These are phyloP conservation scores for Thumatha senex DNA, from an alignment of 2,888 invertebrate species.

Conservation along the genomic window DNA sequence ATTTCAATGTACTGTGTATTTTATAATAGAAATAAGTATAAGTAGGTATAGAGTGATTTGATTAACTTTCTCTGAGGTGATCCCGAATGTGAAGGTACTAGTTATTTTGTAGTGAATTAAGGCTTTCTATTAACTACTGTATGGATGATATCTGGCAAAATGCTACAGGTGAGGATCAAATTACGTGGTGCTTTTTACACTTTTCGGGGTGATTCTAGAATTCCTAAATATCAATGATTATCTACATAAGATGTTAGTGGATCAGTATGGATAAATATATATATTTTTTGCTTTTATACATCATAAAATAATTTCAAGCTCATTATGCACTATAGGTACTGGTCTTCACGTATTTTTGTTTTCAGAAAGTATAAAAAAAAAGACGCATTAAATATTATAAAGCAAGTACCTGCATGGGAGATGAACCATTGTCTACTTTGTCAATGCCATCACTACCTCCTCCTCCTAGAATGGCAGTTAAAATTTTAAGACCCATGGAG, in stretches of 20 bases:
- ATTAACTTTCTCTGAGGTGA: slow-evolving; percentile 56
- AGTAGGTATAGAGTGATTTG: neutral
- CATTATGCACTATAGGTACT: slow-evolving; percentile 18
- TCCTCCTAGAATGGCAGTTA: slow-evolving; percentile 92
- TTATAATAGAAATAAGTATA: slow-evolving; percentile 1
- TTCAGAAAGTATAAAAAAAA: slow-evolving; percentile 21
- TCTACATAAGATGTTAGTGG: slow-evolving; percentile 76
- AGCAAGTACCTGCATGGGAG: slow-evolving; percentile 92
- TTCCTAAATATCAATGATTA: slow-evolving; percentile 51
- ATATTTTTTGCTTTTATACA: slow-evolving; percentile 44
- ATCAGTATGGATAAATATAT: slow-evolving; percentile 64
- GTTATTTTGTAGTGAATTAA: slow-evolving; percentile 68
- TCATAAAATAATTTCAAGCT: slow-evolving; percentile 35
- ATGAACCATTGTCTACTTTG: slow-evolving; percentile 94
- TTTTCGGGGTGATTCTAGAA: slow-evolving; percentile 54
- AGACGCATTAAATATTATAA: slow-evolving; percentile 9
- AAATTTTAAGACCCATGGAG: slow-evolving; percentile 92
- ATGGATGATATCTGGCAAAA: slow-evolving; percentile 55
- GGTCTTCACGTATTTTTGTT: slow-evolving; percentile 13
- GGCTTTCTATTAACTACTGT: slow-evolving; percentile 58
- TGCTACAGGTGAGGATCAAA: slow-evolving; percentile 68
- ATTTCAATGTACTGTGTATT: neutral
- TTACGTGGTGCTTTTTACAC: slow-evolving; percentile 72
- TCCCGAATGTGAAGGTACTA: slow-evolving; percentile 59
- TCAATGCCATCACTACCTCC: slow-evolving; percentile 92